Base-by-base conservation (phyloP, 1,140 invertebrate genomes). In the Bombus confusus region DNA sequence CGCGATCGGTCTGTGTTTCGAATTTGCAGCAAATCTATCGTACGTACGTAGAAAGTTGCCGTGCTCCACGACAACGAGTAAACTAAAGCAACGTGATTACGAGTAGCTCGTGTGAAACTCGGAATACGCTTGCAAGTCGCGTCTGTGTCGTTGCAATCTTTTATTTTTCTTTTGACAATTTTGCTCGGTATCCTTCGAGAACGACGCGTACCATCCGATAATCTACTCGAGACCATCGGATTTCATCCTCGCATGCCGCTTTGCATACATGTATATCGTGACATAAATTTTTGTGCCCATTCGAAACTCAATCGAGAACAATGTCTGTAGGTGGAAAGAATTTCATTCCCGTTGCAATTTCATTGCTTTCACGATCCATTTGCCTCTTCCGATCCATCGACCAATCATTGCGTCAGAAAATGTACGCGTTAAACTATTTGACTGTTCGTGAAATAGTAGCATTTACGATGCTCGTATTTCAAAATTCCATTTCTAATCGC, bases 301-400 rank as follows among this genome's bases (percentile, higher is more conserved):
- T 57, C 34, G 3, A 31, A 78, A 41, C n/a, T 31, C 75, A 25
- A 75, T 64, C 41, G 47, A 15, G 43, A 84, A 76, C 41, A 52
- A 41, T 74, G 59, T 28, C 47, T 68, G 52, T 28, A n/a, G 43
- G 34, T 80, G 34, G 66, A n/a, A 80, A 41, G 52, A 69, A 62
- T 57, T 77, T 77, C 62, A 41, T 68, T 69, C 12, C 81, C 73
- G 34, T 15, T 34, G 64, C 28, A 77, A 79, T 79, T 72, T 59
- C 41, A 62, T 71, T 37, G 62, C 64, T 39, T 52, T 78, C 74
- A 52, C 74, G 74, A 83, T 34, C 74, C 74, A 69, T 78, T 83
- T 83, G 62, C 57, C 28, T 18, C 47, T 83, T 83, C 74, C 82
- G 64, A 83, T 83, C 82, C 74, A 78, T 83, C 74, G 74, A 83